A percentile compares a stretch with the other conserved stretches of the same genome.
These are phyloP conservation scores for Bhutanitis thaidina DNA, from an alignment of 2,888 invertebrate genomes.

Conservation along the genomic window DNA sequence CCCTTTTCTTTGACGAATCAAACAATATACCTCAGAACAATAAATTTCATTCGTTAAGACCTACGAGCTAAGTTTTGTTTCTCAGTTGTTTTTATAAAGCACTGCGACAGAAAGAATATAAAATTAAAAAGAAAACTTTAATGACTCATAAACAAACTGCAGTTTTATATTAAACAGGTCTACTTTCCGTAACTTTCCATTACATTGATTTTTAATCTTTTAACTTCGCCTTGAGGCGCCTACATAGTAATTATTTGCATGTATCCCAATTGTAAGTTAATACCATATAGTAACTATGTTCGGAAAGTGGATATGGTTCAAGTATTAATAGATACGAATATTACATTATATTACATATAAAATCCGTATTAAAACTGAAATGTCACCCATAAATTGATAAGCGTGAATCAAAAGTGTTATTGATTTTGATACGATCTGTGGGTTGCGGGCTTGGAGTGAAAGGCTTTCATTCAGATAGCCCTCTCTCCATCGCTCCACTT, in stretches of 20 bases:
- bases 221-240: background rate
- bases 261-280: background rate
- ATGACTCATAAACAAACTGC: no score
- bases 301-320: no score
- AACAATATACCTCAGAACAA: conserved; percentile 3
- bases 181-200: no score
- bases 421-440: background rate
- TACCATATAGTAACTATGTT: no score
- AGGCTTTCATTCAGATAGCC: no score
- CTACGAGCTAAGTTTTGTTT: background rate
- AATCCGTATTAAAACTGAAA: conserved; percentile 4
- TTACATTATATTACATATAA: conserved; percentile 10
- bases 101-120: no score
- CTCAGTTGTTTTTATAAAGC: background rate
- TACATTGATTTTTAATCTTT: background rate
- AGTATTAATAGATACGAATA: no score
- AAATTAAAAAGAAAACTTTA: no score
- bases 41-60: background rate
- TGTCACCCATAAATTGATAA: conserved; percentile 1
- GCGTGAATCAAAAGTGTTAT: conserved; percentile 3
- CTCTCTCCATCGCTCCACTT: no score
- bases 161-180: no score
- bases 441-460: no score
- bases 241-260: conserved; percentile 1
- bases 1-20: conserved; percentile 1